phyloP scores from a whole-genome alignment of 2,797 vertebrate species.

The Sebastes trivittatus region DNA sequence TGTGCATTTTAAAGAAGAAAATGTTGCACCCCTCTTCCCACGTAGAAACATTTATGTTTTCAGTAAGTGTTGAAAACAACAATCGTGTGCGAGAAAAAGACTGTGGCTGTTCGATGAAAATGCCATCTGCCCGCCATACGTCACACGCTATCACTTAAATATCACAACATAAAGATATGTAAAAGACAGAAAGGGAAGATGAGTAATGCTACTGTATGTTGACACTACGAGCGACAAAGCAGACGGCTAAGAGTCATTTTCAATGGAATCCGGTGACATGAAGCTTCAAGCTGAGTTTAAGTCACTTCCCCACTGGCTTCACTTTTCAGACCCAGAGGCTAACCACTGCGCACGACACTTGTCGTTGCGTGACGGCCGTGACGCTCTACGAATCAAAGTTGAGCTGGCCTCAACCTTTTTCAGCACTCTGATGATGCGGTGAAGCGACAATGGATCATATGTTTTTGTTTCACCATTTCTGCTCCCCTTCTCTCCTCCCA shows the following conservation, averaged over 20 bases:
- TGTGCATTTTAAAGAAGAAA: background rate
- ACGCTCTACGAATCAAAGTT: accelerated
- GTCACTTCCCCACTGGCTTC: no score
- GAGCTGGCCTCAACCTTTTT: no score
- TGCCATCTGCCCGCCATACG: background rate
- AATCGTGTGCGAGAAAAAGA: background rate
- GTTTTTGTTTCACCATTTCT: no score
- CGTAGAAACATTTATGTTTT: background rate
- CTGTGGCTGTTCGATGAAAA: background rate
- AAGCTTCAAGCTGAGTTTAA: no score
- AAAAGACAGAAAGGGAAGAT: background rate
- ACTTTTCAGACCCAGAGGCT: no score
- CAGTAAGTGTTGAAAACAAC: background rate
- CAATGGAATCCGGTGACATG: no score
- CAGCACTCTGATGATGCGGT: accelerated
- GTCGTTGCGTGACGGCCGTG: no score
- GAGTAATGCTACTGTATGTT: background rate
- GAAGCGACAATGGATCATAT: no score
- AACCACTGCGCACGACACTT: no score
- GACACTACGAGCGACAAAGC: background rate
- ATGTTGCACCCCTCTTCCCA: constrained; percentile 1
- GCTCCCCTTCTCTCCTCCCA: no score
- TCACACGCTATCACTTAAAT: background rate
- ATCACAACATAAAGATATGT: background rate
- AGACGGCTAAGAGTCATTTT: background rate